Evolutionary conservation across 1,140 invertebrate genomes (phyloP), one percentile per base, ranked within the genome.

Genomic region (Drosophila gunungcola): DNA sequence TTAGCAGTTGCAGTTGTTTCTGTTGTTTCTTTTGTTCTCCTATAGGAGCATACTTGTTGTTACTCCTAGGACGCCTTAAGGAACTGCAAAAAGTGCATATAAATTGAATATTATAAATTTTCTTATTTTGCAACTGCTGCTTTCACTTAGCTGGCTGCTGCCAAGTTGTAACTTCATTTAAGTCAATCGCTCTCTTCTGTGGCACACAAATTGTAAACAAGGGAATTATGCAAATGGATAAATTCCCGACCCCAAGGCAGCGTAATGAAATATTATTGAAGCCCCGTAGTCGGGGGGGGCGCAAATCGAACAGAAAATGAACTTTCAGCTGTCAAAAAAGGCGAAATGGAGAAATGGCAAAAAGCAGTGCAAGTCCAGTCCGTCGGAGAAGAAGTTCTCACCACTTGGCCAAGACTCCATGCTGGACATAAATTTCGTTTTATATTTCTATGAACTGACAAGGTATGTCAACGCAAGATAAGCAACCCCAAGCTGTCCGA

Each of bases 81-180:
- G 32, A 29, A 32, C 46, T 68, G 64, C 64, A 69, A 78, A 64
- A 85, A 90, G 80, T 85, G 85, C 86, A 90, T 90, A 90, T 90
- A 90, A 90, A 90, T 90, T 86, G 86, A 91, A 90, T 90, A 90
- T 90, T 90, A 90, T 90, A 90, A 86, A 90, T 90, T 86, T 85
- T 65, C 78, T 70, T 63, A 70, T 75, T 77, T 77, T 73, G 70
- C 80, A 91, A 78, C 76, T 82, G 76, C 70, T 79, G 54, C 73
- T 63, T 42, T 65, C 74, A 77, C 77, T 86, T 88, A 86, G 72
- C 63, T 58, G 61, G 65, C 56, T 58, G 61, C 57, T 68, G 78
- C 88, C 82, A 86, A 86, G 70, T 90, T 85, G 86, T 90, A 90
- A 90, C 86, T 90, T 90, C 86, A 91, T 90, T 90, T 91, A 77